phyloP scores from a whole-genome alignment of 2,113 vertebrate genomes.

The Podilymbus podiceps region DNA sequence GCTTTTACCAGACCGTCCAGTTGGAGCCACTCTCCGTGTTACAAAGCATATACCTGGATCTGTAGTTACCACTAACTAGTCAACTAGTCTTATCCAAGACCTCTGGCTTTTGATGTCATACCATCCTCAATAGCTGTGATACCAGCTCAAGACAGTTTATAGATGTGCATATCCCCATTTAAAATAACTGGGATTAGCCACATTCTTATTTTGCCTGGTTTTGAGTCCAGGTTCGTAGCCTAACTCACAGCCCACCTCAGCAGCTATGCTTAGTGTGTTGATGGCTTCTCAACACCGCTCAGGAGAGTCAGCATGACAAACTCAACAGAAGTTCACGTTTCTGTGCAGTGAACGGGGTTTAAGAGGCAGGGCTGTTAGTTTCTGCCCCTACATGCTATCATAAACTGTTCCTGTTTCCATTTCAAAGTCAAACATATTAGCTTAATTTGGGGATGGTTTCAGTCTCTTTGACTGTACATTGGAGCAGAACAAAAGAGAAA shows the following conservation, averaged over 20 bases:
- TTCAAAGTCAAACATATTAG: neutral
- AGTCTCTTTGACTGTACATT: neutral
- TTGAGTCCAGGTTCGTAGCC: neutral
- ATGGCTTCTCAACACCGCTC: neutral
- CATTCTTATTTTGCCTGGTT: neutral
- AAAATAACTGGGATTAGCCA: neutral
- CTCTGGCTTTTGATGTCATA: neutral
- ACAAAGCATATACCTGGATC: neutral
- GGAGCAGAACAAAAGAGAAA: neutral
- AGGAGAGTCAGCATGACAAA: neutral
- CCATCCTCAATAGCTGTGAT: neutral
- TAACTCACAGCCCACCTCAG: neutral
- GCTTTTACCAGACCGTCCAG: neutral
- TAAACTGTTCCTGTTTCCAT: neutral
- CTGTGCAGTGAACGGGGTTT: neutral
- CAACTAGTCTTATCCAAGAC: neutral
- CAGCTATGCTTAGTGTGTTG: neutral
- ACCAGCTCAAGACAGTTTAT: neutral
- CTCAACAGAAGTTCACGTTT: neutral
- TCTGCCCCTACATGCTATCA: neutral
- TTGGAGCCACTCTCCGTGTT: neutral
- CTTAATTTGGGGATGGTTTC: neutral
- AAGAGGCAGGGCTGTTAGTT: neutral
- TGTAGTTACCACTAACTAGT: neutral
- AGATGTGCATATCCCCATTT: neutral